These are phyloP conservation scores for Omphaloscelis lunosa DNA, from an alignment of 2,888 invertebrate genomes.

Conservation along the genomic window DNA sequence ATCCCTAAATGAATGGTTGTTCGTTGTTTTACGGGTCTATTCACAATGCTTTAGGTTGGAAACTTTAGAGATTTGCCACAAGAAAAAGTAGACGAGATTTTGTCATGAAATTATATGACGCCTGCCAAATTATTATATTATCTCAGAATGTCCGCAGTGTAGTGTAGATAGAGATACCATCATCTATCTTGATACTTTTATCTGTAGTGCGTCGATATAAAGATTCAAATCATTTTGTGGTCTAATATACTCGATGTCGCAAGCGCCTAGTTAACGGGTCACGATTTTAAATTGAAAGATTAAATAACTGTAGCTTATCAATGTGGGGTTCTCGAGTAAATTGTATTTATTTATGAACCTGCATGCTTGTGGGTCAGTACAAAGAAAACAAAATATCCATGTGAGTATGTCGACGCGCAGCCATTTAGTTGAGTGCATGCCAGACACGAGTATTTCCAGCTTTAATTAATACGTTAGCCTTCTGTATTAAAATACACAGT, in stretches of 20 bases:
- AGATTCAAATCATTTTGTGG: constrained; percentile 58
- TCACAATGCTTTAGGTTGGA: constrained; percentile 87
- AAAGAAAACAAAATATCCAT: constrained; percentile 56
- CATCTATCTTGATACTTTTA: constrained; percentile 56
- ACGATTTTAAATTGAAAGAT: constrained; percentile 68
- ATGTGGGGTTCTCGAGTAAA: constrained; percentile 50
- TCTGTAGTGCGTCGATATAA: constrained; percentile 52
- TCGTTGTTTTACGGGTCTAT: constrained; percentile 90
- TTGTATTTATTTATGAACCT: constrained; percentile 62
- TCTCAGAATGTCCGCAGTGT: constrained; percentile 64
- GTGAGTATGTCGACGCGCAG: constrained; percentile 58
- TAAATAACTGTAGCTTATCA: constrained; percentile 65
- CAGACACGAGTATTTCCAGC: constrained; percentile 67
- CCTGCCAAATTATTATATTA: constrained; percentile 77
- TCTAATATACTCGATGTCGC: constrained; percentile 45
- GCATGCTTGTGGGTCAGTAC: constrained; percentile 28
- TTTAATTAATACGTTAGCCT: constrained; percentile 76
- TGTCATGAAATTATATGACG: constrained; percentile 78
- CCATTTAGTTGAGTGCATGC: constrained; percentile 65
- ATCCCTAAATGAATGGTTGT: constrained; percentile 90
- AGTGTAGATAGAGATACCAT: constrained; percentile 56
- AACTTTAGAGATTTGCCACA: constrained; percentile 86
- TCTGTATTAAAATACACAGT: constrained; percentile 72
- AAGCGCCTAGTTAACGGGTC: constrained; percentile 56
- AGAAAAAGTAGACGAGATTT: constrained; percentile 79